Evolutionary conservation across 2,113 vertebrate genomes (phyloP), one percentile per base, ranked within the genome.

Genomic region (Pao palembangensis): DNA sequence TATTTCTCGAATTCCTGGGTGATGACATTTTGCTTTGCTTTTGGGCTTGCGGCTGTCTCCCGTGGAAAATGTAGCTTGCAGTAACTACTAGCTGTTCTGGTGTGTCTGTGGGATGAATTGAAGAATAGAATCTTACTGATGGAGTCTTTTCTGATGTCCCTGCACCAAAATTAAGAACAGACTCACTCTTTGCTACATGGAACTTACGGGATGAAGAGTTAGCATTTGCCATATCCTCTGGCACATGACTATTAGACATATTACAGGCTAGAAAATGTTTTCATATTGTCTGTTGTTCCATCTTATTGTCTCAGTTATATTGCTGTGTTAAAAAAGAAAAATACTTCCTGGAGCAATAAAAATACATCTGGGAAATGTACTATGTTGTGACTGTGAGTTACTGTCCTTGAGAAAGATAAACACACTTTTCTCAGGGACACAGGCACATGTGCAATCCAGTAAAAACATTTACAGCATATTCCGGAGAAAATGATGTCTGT

Each of bases 161-260:
- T 61, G 62, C 42, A 76, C 87, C 87, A 89, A 87, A 88, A 88
- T 87, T 87, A 78, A 79, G 82, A 87, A 80, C 87, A 90, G 87
- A 86, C 78, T 64, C 15, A 7, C 74, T 80, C 79, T 72, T 75
- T 67, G 74, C 69, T 63, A 18, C 55, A 21, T 60, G 68, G 74
- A 82, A 73, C 49, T 63, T 80, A 84, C 77, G 78, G 82, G 79
- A 77, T 58, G 71, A 84, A 71, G 71, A 69, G 50, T 60, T 71
- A 71, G 73, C 16, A 59, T 67, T 64, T 77, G 57, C 78, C 61
- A 61, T 80, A 58, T 72, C 63, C 56, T 78, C 51, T 61, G 76
- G 77, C 69, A 82, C 69, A 72, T 69, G 70, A 75, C 71, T 54
- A 55, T 23, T 48, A 50, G 53, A 55, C 64, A 75, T 57, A 50